Base-by-base conservation (phyloP, 2,113 vertebrate genomes). In the Varanus salvator region DNA sequence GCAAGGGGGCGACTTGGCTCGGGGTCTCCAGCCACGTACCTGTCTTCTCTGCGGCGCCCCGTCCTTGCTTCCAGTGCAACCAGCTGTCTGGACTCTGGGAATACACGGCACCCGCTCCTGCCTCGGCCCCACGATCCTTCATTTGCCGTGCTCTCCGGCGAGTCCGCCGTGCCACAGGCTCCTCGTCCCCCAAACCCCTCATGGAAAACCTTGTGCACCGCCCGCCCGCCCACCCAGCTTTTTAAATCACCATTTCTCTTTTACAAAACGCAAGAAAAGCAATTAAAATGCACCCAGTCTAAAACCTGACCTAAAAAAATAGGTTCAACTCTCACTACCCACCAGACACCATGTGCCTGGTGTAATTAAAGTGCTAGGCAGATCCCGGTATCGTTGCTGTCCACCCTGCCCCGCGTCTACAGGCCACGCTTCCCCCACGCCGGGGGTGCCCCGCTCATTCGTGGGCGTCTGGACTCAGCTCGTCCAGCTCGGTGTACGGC, bases 401-500 rank as follows among this genome's bases (percentile, higher is more conserved):
- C 50, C 23, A 5, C 50, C 4, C 50, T 3, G 38, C 44, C 76
- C 54, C 8, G 4, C n/a, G 17, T 31, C 72, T 6, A 23, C 19
- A 4, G 75, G 5, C 78, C 50, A 8, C 31, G 8, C 27, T 48
- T 17, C 2, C n/a, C 66, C 38, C 38, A 44, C 38, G 38, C 38
- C 38, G 38, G 38, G 38, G 38, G 38, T 2, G 38, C 38, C 1
- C 25, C 7, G 11, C 48, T 96, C 94, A 96, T 80, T 94, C 94
- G 4, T 93, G 97, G 84, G 96, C 96, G 3, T 97, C 97, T 1
- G 92, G 95, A 21, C 97, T 98, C 81, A 98, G 94, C 72, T 97
- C 98, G 60, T 98, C 98, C 50, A 99, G 92, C 93, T 99, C 98
- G 0, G 98, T 99, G 95, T 97, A 97, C 78, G 96, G 96, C 91